Base-by-base conservation (phyloP, 2,797 vertebrate species). In the Parauchenoglanis ngamensis region DNA sequence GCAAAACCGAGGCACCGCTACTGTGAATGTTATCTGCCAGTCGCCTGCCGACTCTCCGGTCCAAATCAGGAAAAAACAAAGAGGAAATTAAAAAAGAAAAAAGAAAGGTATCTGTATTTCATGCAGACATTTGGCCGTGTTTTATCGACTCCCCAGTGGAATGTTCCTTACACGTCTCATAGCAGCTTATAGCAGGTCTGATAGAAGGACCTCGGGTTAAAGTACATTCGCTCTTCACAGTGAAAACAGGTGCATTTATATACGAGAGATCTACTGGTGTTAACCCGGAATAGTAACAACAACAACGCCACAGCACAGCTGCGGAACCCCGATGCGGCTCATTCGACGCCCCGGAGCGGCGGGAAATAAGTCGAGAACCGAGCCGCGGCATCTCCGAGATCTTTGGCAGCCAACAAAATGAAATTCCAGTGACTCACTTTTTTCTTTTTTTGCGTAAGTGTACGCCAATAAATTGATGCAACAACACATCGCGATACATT, bases 211-310 rank as follows among this genome's bases (percentile, higher is more conserved):
- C 94, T 95, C 92, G 89, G 35, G 61, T 94, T 94, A 94, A 94
- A 94, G 95, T 96, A 97, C 97, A 97, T 98, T 97, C 96, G 96
- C 96, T 97, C 96, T 95, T 98, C 97, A 98, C 97, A 98, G 97
- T 98, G 97, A 97, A 97, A 73, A 97, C 96, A 97, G 97, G 96
- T 96, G 97, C 96, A 96, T 96, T 80, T 93, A 93, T 59, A 75
- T 94, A 94, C 95, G 94, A 95, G 92, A 96, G 96, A 96, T 96
- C 95, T 95, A 94, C 96, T 92, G 95, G 94, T 96, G 96, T 94
- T 96, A 95, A 96, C 95, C 94, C 86, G 83, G 86, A 88, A 57
- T 23, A 49, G 35, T 40, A 40, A 40, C 35, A 49, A 49, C 8
- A 49, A 80, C 17, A 59, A 17, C 23, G 96, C 95, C 97, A 97